phyloP scores from a whole-genome alignment of 2,797 vertebrate species.

The Lagocephalus sceleratus region DNA sequence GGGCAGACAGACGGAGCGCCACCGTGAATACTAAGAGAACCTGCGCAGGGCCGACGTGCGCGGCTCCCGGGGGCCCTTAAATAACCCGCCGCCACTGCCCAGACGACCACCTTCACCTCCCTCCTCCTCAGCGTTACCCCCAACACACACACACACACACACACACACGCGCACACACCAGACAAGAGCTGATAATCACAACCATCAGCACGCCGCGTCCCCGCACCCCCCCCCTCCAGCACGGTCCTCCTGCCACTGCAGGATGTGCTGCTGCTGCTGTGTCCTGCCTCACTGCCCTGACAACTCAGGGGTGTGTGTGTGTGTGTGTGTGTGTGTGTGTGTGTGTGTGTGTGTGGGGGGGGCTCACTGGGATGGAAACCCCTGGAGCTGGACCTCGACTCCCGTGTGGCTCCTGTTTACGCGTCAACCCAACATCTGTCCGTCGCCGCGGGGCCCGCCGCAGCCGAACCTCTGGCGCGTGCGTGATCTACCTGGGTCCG shows the following conservation, averaged over 20 bases:
- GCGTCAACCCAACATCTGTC: slow-evolving; percentile 47
- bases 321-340: too few relatives aligned
- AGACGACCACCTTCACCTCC: slow-evolving; percentile 68
- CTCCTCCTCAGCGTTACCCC: neutral
- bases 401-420: slow-evolving; percentile 28
- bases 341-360: too few relatives aligned
- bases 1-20: slow-evolving; percentile 49
- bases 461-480: slow-evolving; percentile 28
- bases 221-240: too few relatives aligned
- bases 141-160: too few relatives aligned
- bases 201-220: slow-evolving; percentile 60
- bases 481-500: slow-evolving; percentile 25
- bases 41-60: slow-evolving; percentile 69
- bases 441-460: slow-evolving; percentile 24
- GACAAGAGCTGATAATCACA: slow-evolving; percentile 60
- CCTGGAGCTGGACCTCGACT: slow-evolving; percentile 6
- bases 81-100: slow-evolving; percentile 77
- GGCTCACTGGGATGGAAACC: slow-evolving; percentile 22
- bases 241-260: slow-evolving; percentile 67
- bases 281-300: slow-evolving; percentile 54
- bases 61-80: slow-evolving; percentile 67
- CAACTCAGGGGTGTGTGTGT: slow-evolving; percentile 37
- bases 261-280: slow-evolving; percentile 53
- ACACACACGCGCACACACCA: too few relatives aligned
- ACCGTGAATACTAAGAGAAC: slow-evolving; percentile 73